These are phyloP conservation scores for Piscicola geometra DNA, from an alignment of 2,888 invertebrate species.

Conservation along the genomic window DNA sequence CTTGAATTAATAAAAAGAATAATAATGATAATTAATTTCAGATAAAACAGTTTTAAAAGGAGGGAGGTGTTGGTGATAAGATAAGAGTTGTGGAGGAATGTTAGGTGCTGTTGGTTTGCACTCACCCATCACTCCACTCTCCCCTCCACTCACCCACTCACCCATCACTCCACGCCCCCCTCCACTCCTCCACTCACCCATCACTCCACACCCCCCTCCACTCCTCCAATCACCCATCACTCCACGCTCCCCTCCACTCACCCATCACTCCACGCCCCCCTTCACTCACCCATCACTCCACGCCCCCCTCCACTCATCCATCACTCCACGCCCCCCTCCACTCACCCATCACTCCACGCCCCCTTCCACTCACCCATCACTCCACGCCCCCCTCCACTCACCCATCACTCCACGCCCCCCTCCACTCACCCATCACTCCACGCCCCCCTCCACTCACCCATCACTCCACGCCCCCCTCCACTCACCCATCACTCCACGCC, in stretches of 20 bases:
- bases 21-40: no score
- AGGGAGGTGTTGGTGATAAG: no score
- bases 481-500: constrained; percentile 93
- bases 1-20: no score
- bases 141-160: no score
- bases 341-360: no score
- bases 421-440: constrained; percentile 64
- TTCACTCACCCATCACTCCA: constrained; percentile 97
- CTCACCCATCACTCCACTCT: no score
- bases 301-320: constrained; percentile 78
- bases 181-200: constrained; percentile 59
- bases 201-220: constrained; percentile 95
- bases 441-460: constrained; percentile 56
- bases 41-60: no score
- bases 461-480: constrained; percentile 95
- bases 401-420: constrained; percentile 94
- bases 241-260: no score
- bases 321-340: constrained; percentile 49
- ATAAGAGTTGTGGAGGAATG: no score
- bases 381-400: constrained; percentile 94
- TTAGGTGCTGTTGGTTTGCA: no score
- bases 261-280: constrained; percentile 85
- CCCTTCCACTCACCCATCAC: constrained; percentile 66
- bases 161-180: no score
- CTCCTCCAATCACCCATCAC: no score